A percentile compares a stretch with the other conserved stretches of the same genome.
Evolutionary conservation across 2,888 invertebrate genomes (phyloP).

Genomic region (Tribolium freemani): DNA sequence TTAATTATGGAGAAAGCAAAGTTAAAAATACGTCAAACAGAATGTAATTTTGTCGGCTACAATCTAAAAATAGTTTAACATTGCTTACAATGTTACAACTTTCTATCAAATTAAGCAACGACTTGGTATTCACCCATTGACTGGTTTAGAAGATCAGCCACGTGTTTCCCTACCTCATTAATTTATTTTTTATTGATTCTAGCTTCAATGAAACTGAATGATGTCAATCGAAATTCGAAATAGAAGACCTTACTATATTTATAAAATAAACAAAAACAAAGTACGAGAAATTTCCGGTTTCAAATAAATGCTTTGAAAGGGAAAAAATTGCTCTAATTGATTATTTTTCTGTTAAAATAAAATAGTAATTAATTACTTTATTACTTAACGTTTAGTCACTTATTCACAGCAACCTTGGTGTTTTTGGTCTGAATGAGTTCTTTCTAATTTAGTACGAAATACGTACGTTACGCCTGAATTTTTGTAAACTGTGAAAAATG

Average conservation of each 20-base stretch:
- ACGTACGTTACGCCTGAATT: neutral
- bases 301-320: neutral
- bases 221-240: neutral
- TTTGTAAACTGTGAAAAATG: neutral
- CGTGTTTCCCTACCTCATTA: neutral
- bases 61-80: constrained; percentile 12
- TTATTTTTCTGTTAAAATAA: neutral
- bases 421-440: constrained; percentile 28
- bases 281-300: neutral
- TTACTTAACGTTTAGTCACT: constrained; percentile 18
- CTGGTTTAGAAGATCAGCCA: neutral
- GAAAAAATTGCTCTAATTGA: neutral
- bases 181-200: neutral
- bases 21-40: neutral
- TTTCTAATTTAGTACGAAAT: no score
- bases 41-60: constrained; percentile 3
- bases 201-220: neutral
- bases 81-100: constrained; percentile 12
- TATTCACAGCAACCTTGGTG: constrained; percentile 6
- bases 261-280: neutral
- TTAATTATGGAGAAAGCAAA: constrained; percentile 17
- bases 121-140: neutral
- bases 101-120: constrained; percentile 27
- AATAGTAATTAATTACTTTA: constrained; percentile 19
- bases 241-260: neutral